phyloP scores from a whole-genome alignment of 2,888 invertebrate genomes.

The Drosophila anomalipes region DNA sequence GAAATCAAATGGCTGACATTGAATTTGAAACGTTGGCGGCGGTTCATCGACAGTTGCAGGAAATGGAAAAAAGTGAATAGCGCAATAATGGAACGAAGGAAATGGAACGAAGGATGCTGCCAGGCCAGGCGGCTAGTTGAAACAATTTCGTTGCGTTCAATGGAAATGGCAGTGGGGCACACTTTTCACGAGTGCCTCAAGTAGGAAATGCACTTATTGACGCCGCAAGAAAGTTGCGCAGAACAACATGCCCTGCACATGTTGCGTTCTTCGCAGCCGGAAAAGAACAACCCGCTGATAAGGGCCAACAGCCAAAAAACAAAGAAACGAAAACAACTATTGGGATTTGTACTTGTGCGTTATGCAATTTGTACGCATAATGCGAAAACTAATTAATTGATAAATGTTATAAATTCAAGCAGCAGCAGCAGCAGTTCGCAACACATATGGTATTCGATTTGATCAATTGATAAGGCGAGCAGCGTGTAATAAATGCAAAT shows the following conservation, averaged over 20 bases:
- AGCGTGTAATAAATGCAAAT: conserved; percentile 5
- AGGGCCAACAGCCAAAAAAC: not conserved
- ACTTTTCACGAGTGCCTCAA: conserved; percentile 36
- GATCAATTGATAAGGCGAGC: conserved; percentile 3
- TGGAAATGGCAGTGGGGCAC: conserved; percentile 16
- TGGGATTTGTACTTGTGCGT: conserved; percentile 8
- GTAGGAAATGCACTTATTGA: conserved; percentile 48
- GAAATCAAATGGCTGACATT: conserved; percentile 67
- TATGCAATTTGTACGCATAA: conserved; percentile 30
- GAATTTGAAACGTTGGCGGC: conserved; percentile 41
- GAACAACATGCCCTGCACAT: conserved; percentile 53
- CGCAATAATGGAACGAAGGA: conserved; percentile 59
- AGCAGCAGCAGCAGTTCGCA: not conserved
- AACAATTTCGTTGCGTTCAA: conserved; percentile 10
- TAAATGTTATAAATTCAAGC: not conserved
- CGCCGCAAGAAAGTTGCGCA: conserved; percentile 50
- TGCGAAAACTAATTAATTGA: conserved; percentile 30
- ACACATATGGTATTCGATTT: not conserved
- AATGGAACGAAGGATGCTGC: conserved; percentile 31
- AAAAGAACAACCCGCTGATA: conserved; percentile 21
- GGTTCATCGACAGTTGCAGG: conserved; percentile 56
- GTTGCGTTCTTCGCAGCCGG: conserved; percentile 37
- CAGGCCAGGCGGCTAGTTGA: conserved; percentile 11
- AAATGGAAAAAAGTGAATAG: conserved; percentile 65
- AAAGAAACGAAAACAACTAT: conserved; percentile 5